Percentiles rank a stretch among this genome's conserved stretches.
phyloP scores from a whole-genome alignment of 2,888 invertebrate species.

The Orthosia cruda region DNA sequence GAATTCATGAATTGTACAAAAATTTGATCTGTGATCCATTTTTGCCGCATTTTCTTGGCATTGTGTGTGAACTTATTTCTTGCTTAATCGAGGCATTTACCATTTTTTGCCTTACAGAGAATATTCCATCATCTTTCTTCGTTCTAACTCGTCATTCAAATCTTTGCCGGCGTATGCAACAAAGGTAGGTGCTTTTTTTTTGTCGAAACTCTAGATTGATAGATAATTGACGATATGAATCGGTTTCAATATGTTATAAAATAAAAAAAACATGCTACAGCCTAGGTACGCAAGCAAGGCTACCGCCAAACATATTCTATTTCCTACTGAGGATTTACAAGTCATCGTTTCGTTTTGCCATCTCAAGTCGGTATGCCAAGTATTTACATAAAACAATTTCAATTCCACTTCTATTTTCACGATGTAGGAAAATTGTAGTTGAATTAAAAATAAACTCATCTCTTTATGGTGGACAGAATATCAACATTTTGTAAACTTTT shows the following conservation, averaged over 20 bases:
- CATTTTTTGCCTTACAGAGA: neutral
- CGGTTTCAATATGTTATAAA: neutral
- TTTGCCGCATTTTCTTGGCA: constrained; percentile 4
- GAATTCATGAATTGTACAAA: constrained; percentile 12
- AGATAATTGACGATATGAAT: neutral
- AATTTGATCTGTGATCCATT: neutral
- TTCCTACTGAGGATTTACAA: constrained; percentile 3
- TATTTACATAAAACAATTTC: neutral
- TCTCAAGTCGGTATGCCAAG: neutral
- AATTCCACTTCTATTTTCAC: too few relatives aligned
- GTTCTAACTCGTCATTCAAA: neutral
- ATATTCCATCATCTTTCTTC: constrained; percentile 6
- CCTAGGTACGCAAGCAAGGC: too few relatives aligned
- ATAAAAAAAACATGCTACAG: neutral
- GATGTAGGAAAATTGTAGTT: too few relatives aligned
- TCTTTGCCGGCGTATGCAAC: constrained; percentile 15
- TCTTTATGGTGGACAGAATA: too few relatives aligned
- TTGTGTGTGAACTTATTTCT: constrained; percentile 4
- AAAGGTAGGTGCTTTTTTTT: constrained; percentile 26
- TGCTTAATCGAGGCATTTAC: neutral
- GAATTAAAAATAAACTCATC: too few relatives aligned
- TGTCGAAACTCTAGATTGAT: neutral
- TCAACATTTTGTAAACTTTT: too few relatives aligned
- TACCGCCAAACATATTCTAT: neutral
- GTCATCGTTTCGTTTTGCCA: constrained; percentile 31